A percentile compares a stretch with the other conserved stretches of the same genome.
These are phyloP conservation scores for Setipinna tenuifilis DNA, from an alignment of 2,797 vertebrate genomes.

Conservation along the genomic window DNA sequence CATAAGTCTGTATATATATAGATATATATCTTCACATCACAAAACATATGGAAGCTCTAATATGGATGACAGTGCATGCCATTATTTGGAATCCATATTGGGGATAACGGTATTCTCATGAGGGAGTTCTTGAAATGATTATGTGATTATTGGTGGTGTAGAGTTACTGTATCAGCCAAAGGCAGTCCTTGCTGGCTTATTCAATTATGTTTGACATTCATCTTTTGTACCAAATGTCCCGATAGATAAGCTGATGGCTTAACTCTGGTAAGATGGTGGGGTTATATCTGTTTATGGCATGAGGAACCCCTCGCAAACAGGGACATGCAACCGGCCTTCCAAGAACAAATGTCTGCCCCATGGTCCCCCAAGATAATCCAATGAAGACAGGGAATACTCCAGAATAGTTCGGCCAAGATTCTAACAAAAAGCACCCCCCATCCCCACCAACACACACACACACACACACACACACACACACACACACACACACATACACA, in stretches of 20 bases:
- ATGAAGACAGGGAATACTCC: neutral
- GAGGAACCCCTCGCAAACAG: neutral
- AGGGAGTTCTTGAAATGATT: slow-evolving; percentile 1
- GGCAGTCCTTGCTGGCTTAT: slow-evolving; percentile 43
- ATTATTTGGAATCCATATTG: neutral
- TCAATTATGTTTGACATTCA: slow-evolving; percentile 53
- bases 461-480: neutral
- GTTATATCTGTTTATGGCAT: neutral
- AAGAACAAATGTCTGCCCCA: neutral
- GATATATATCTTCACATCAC: neutral
- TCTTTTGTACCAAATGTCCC: slow-evolving; percentile 30
- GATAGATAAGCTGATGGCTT: neutral
- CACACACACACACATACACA: neutral
- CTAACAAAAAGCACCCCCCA: neutral
- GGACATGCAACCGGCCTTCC: neutral
- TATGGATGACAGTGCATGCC: neutral
- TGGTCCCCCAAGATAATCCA: neutral
- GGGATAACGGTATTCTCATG: neutral
- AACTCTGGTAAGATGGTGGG: neutral
- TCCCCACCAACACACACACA: too few species aligned
- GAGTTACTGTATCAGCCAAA: slow-evolving; percentile 42
- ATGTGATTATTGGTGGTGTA: slow-evolving; percentile 22
- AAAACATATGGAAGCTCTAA: neutral
- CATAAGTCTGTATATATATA: neutral
- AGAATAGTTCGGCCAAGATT: neutral